Evolutionary conservation across 2,888 invertebrate species (phyloP).

Genomic region (Troides aeacus): DNA sequence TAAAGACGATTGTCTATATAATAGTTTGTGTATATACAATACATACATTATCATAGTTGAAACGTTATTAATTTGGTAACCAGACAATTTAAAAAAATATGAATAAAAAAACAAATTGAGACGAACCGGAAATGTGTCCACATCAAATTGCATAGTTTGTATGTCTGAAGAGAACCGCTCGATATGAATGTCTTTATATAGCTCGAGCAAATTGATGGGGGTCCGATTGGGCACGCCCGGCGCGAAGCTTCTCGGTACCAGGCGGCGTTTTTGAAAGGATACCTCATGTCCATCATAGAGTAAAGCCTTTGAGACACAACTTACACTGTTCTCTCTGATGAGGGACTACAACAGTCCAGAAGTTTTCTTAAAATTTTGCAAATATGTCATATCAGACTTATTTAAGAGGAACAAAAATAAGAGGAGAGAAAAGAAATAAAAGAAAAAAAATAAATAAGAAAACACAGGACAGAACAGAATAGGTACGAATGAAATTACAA

Average conservation of each 20-base stretch:
- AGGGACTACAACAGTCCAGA: too few species aligned
- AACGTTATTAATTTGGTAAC: too few species aligned
- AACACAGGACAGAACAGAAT: too few species aligned
- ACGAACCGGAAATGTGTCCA: constrained; percentile 57
- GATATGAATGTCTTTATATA: constrained; percentile 58
- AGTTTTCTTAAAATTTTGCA: too few species aligned
- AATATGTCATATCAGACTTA: too few species aligned
- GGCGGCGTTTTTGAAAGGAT: constrained; percentile 53
- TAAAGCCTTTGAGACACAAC: constrained; percentile 20
- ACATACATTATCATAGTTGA: too few species aligned
- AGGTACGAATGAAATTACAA: too few species aligned
- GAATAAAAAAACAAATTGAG: background rate
- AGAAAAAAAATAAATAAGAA: too few species aligned
- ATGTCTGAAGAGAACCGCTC: constrained; percentile 50
- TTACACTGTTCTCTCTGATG: background rate
- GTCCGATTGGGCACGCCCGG: constrained; percentile 62
- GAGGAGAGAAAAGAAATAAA: too few species aligned
- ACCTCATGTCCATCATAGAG: constrained; percentile 36
- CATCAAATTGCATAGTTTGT: constrained; percentile 62
- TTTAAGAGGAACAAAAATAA: too few species aligned
- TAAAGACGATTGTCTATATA: too few species aligned
- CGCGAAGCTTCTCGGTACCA: constrained; percentile 55
- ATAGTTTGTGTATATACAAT: too few species aligned
- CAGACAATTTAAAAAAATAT: background rate
- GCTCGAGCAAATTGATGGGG: constrained; percentile 61